These are phyloP conservation scores for Campaea margaritaria DNA, from an alignment of 2,888 invertebrate species.

Conservation along the genomic window DNA sequence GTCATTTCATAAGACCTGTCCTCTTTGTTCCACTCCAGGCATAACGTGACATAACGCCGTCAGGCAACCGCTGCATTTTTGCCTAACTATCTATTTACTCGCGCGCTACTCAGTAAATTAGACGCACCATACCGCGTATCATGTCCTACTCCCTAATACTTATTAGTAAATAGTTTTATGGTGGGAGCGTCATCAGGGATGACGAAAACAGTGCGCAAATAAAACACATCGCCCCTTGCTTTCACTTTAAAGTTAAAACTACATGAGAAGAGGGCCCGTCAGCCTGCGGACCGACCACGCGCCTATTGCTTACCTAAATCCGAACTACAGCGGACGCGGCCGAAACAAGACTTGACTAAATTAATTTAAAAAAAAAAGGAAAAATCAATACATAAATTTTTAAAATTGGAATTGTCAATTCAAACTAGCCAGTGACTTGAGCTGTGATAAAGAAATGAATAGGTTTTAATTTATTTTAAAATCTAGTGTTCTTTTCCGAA, in stretches of 20 bases:
- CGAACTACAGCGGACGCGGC: constrained; percentile 69
- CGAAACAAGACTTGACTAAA: constrained; percentile 44
- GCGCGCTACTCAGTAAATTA: constrained; percentile 41
- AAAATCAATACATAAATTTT: background rate
- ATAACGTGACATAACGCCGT: constrained; percentile 47
- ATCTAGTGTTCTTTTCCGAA: constrained; percentile 42
- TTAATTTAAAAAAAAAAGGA: constrained; percentile 16
- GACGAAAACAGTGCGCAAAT: constrained; percentile 79
- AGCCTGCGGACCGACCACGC: constrained; percentile 55
- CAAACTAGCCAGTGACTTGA: constrained; percentile 42
- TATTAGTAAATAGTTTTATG: constrained; percentile 41
- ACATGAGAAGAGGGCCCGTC: constrained; percentile 72
- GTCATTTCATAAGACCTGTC: constrained; percentile 36
- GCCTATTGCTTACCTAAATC: constrained; percentile 67
- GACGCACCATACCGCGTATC: constrained; percentile 22
- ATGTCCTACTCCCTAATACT: constrained; percentile 38
- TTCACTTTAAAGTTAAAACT: constrained; percentile 74
- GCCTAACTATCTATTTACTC: constrained; percentile 39
- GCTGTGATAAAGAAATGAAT: constrained; percentile 49
- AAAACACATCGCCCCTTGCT: constrained; percentile 78
- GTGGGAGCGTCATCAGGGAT: constrained; percentile 69
- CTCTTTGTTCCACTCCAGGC: constrained; percentile 44
- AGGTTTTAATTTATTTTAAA: constrained; percentile 38
- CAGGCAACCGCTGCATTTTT: constrained; percentile 1
- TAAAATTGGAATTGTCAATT: constrained; percentile 14